A percentile compares a stretch with the other conserved stretches of the same genome.
These are phyloP conservation scores for Magallana nippona DNA, from an alignment of 2,888 invertebrate species.

Conservation along the genomic window DNA sequence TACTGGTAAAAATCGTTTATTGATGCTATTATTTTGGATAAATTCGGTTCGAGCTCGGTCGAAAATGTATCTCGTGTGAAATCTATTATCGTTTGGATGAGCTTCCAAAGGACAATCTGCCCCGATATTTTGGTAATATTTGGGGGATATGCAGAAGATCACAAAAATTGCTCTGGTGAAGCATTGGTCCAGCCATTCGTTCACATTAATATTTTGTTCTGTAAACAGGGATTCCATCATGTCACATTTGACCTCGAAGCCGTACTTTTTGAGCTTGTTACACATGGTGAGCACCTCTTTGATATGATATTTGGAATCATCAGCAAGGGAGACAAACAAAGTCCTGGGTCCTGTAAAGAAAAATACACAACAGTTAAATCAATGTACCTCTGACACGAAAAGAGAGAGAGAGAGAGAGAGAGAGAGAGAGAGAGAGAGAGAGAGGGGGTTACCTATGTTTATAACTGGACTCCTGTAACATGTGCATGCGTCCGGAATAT, in stretches of 20 bases:
- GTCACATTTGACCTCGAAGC: constrained; percentile 42
- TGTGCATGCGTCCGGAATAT: constrained; percentile 15
- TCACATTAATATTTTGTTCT: constrained; percentile 12
- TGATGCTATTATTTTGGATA: constrained; percentile 28
- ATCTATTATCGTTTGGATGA: constrained; percentile 34
- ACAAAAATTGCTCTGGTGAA: constrained; percentile 25
- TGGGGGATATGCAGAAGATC: constrained; percentile 41
- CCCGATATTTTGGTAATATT: constrained; percentile 31
- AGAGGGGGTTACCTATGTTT: neutral
- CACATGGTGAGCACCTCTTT: constrained; percentile 35
- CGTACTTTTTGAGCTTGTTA: constrained; percentile 25
- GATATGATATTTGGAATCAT: constrained; percentile 33
- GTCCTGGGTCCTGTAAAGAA: constrained; percentile 5
- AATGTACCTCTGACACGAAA: neutral
- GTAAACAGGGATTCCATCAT: constrained; percentile 40
- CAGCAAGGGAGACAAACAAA: constrained; percentile 40
- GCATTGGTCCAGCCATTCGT: constrained; percentile 41
- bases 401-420: neutral
- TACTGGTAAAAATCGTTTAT: constrained; percentile 41
- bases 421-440: neutral
- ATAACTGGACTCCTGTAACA: constrained; percentile 13
- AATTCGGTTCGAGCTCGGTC: constrained; percentile 42
- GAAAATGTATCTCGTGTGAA: constrained; percentile 46
- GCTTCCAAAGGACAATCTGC: neutral
- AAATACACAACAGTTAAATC: neutral